Evolutionary conservation across 2,797 vertebrate genomes (phyloP).

Genomic region (Gallinago stenura): DNA sequence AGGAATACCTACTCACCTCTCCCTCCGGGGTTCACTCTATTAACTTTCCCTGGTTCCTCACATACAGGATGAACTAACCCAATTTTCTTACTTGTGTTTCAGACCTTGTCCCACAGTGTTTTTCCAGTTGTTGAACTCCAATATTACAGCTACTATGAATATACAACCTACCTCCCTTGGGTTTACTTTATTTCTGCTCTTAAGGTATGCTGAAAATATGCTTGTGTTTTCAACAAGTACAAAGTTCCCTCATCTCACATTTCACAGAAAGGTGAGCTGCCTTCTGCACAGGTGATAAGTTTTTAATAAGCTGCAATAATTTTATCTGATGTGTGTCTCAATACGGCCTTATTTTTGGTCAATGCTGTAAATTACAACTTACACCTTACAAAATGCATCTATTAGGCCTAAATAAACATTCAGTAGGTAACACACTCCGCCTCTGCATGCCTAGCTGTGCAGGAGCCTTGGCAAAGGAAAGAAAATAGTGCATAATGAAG

Average conservation of each 20-base stretch:
- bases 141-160: neutral
- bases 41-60: neutral
- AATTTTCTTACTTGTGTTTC: neutral
- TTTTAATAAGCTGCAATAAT: conserved; percentile 40
- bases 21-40: fast-evolving
- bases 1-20: neutral
- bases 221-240: neutral
- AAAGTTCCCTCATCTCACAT: neutral
- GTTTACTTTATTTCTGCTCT: neutral
- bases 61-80: neutral
- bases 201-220: neutral
- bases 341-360: neutral
- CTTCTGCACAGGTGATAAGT: neutral
- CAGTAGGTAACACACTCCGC: fast-evolving
- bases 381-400: neutral
- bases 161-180: neutral
- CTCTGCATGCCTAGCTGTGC: neutral
- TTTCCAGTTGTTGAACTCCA: neutral
- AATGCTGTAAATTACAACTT: neutral
- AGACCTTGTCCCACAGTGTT: neutral
- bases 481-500: neutral
- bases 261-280: neutral
- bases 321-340: neutral
- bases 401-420: neutral
- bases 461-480: neutral